phyloP scores from a whole-genome alignment of 2,888 invertebrate species.

The Diaprepes abbreviatus region DNA sequence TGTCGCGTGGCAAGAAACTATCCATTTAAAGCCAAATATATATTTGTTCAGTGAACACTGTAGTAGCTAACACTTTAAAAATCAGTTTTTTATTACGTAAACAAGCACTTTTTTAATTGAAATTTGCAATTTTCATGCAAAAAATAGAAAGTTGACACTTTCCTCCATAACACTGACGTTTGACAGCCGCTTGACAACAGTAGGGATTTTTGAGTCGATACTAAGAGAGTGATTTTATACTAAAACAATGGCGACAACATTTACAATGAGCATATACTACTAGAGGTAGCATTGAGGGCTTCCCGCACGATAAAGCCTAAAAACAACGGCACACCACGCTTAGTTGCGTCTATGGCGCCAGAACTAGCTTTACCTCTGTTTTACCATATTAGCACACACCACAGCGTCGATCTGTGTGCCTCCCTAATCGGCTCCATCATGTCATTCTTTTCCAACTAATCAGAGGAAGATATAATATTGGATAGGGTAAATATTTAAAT shows the following conservation, averaged over 20 bases:
- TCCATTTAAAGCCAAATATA: constrained; percentile 47
- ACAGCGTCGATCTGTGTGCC: too few relatives aligned
- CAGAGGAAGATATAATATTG: too few relatives aligned
- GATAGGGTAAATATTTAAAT: too few relatives aligned
- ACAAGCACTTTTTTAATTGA: background rate
- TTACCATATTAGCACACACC: too few relatives aligned
- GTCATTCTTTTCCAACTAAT: too few relatives aligned
- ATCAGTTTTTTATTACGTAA: background rate
- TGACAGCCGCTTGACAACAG: background rate
- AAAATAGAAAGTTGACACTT: constrained; percentile 25
- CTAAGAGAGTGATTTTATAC: background rate
- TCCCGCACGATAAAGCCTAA: too few relatives aligned
- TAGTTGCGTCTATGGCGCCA: too few relatives aligned
- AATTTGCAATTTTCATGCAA: background rate
- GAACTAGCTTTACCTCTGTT: too few relatives aligned
- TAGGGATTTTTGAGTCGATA: background rate
- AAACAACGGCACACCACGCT: too few relatives aligned
- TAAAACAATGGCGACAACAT: background rate
- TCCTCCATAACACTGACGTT: background rate
- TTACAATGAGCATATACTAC: too few relatives aligned
- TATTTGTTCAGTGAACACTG: background rate
- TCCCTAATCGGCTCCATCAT: too few relatives aligned
- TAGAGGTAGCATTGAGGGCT: too few relatives aligned
- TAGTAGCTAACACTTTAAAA: background rate
- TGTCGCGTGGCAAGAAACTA: constrained; percentile 40